Evolutionary conservation across 2,113 vertebrate genomes (phyloP).

Genomic region (Heptranchias perlo): DNA sequence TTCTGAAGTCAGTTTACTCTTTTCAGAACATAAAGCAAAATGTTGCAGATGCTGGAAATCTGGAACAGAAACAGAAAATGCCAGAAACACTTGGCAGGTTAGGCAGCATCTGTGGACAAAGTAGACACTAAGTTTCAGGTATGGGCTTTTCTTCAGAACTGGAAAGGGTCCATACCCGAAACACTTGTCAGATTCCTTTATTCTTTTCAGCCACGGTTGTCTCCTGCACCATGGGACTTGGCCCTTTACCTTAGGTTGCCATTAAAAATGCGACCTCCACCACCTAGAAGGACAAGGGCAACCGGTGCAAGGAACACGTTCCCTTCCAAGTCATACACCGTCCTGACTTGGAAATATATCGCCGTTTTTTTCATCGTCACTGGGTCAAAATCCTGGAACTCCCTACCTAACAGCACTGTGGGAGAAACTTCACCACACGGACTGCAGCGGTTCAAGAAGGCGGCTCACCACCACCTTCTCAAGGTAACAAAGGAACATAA

Average conservation of each 20-base stretch:
- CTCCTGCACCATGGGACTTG: neutral
- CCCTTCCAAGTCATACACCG: neutral
- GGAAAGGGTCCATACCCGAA: too few relatives aligned
- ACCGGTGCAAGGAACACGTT: too few relatives aligned
- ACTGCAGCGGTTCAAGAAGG: too few relatives aligned
- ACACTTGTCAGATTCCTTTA: neutral
- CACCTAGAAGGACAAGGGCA: neutral
- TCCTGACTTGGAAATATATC: neutral
- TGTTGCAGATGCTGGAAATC: neutral
- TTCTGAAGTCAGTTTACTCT: neutral
- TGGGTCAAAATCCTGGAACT: neutral
- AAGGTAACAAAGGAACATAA: too few relatives aligned
- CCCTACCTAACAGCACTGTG: too few relatives aligned
- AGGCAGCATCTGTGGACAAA: neutral
- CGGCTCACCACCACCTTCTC: too few relatives aligned
- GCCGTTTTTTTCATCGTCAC: neutral
- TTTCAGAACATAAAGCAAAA: neutral
- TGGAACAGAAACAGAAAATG: neutral
- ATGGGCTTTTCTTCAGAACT: neutral
- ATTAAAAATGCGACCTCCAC: neutral
- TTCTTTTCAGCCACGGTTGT: neutral
- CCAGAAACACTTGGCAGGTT: neutral
- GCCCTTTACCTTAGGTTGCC: neutral
- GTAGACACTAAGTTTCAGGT: neutral
- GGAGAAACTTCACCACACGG: too few relatives aligned